Evolutionary conservation across 2,888 invertebrate species (phyloP).

Genomic region (Odontothrips loti): DNA sequence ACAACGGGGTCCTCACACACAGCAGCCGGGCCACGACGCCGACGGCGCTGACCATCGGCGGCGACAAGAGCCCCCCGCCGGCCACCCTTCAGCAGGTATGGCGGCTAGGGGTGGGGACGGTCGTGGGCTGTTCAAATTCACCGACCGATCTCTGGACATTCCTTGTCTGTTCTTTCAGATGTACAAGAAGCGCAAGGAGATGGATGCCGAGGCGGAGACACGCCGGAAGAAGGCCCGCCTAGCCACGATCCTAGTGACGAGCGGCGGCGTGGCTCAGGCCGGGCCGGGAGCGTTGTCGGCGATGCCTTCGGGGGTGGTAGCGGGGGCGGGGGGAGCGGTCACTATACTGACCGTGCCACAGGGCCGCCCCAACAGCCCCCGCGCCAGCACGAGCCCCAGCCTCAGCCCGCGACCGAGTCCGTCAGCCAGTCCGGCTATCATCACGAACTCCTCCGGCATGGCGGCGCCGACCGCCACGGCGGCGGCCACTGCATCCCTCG

Average conservation of each 20-base stretch:
- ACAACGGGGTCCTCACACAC: background rate
- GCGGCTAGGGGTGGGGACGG: background rate
- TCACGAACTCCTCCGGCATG: background rate
- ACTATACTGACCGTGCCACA: background rate
- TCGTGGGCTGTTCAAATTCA: background rate
- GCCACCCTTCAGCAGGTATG: constrained; percentile 7
- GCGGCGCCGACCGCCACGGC: background rate
- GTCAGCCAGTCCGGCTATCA: background rate
- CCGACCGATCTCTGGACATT: too few relatives aligned
- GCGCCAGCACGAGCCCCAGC: background rate
- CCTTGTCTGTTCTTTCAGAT: constrained; percentile 45
- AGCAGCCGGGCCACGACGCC: too few relatives aligned
- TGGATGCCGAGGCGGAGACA: constrained; percentile 61
- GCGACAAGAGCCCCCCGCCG: background rate
- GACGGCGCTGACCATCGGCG: too few relatives aligned
- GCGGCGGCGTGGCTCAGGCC: constrained; percentile 46
- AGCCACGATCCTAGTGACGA: constrained; percentile 35
- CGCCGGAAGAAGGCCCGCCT: constrained; percentile 42
- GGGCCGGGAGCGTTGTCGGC: background rate
- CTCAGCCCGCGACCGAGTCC: background rate
- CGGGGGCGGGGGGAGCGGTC: background rate
- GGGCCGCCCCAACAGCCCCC: background rate
- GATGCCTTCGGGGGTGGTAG: background rate
- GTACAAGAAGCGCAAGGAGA: constrained; percentile 60
- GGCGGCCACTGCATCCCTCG: constrained; percentile 45